Conservation (phyloP, 2,797 vertebrate species). For the Tachyglossus aculeatus region DNA sequence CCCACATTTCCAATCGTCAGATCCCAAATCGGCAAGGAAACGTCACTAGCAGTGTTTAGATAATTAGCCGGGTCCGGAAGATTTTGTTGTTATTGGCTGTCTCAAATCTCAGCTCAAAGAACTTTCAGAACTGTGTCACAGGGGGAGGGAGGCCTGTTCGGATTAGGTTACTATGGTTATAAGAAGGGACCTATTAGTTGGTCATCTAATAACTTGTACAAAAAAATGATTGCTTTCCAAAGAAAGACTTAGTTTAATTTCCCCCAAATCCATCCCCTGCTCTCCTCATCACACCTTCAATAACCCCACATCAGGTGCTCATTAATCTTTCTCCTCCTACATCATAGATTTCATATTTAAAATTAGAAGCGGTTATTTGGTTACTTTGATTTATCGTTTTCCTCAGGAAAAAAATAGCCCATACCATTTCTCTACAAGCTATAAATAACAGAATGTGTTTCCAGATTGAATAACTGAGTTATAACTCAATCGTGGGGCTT, state of each 20-base stretch:
- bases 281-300: conserved; percentile 58
- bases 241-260: conserved; percentile 70
- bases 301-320: conserved; percentile 39
- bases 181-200: conserved; percentile 51
- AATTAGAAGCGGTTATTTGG: conserved; percentile 63
- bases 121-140: conserved; percentile 10
- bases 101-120: conserved; percentile 5
- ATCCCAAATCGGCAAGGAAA: neutral
- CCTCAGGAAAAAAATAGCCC: conserved; percentile 48
- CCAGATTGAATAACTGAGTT: conserved; percentile 57
- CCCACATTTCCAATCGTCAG: neutral
- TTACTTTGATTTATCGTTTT: conserved; percentile 67
- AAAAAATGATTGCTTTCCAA: conserved; percentile 62
- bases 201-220: conserved; percentile 67
- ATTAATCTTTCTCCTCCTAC: conserved; percentile 59
- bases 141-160: conserved; percentile 47
- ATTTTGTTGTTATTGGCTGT: neutral
- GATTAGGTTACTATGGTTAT: conserved; percentile 57
- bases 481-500: conserved; percentile 60
- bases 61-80: no score
- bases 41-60: neutral
- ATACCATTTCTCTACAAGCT: conserved; percentile 47
- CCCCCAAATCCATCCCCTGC: conserved; percentile 37
- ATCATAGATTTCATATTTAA: conserved; percentile 56
- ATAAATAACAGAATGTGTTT: conserved; percentile 66